Percentiles rank a stretch among this genome's conserved stretches.
Evolutionary conservation across 2,888 invertebrate genomes (phyloP).

Genomic region (Vesta saturnalis): DNA sequence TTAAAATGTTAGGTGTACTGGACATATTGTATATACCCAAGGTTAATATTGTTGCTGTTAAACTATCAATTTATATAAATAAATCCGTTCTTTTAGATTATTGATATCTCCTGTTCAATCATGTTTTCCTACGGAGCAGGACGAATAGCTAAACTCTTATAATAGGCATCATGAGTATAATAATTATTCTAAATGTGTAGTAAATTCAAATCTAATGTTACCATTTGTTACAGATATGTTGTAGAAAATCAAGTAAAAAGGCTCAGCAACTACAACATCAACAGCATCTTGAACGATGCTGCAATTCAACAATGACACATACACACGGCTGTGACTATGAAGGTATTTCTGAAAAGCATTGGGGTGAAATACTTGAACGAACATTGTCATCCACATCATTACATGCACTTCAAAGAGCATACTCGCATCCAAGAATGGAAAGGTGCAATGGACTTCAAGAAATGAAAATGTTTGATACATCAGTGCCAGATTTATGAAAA

Average conservation of each 20-base stretch:
- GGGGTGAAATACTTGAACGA: conserved; percentile 78
- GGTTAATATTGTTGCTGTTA: too few species aligned
- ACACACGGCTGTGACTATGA: conserved; percentile 65
- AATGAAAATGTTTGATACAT: conserved; percentile 57
- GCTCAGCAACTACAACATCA: conserved; percentile 46
- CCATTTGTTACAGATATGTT: conserved; percentile 53
- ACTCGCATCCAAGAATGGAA: conserved; percentile 53
- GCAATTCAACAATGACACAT: conserved; percentile 55
- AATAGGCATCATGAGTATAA: too few species aligned
- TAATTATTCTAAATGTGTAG: too few species aligned
- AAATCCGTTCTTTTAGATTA: too few species aligned
- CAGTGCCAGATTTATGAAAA: conserved; percentile 62
- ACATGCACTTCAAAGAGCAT: conserved; percentile 66
- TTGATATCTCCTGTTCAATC: too few species aligned
- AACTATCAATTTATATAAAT: too few species aligned
- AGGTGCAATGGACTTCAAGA: conserved; percentile 59
- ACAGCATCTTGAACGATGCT: conserved; percentile 47
- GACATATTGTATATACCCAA: too few species aligned
- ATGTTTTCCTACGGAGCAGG: too few species aligned
- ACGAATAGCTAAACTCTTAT: too few species aligned
- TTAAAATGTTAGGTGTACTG: too few species aligned
- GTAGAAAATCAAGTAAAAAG: conserved; percentile 51
- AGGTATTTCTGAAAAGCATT: conserved; percentile 67
- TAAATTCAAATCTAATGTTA: background rate
- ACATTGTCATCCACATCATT: conserved; percentile 80